Base-by-base conservation (phyloP, 2,888 invertebrate genomes). In the Euclidia mi region DNA sequence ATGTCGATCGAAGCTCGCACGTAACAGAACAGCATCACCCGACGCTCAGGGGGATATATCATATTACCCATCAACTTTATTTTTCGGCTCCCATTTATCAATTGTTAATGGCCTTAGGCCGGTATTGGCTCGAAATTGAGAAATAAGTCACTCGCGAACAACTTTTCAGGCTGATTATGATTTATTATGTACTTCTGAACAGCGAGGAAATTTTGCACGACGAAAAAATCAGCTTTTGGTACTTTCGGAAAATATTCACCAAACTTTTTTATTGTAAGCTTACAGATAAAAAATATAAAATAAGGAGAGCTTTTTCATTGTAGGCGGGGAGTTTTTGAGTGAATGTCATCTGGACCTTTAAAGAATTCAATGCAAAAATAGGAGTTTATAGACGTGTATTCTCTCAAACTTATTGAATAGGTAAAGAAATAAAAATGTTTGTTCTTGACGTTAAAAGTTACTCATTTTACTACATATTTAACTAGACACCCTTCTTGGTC, bases 71-170 rank as follows among this genome's bases (percentile, higher is more conserved):
- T 74, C 67, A 67, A 74, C 67, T 71, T 67, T 71, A 71, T 76
- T 84, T 81, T 77, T 79, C 74, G 68, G 69, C 74, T 65, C 65
- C 82, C 81, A 82, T 85, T 84, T 82, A 84, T 84, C 84, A 85
- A 84, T 81, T 79, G 79, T 79, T 73, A 73, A 73, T 72, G 72
- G 71, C 71, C 73, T 29, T 46, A 57, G 65, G 71, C 71, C 46
- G 71, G 72, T 75, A 81, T 82, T 76, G 81, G 67, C 65, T 65
- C 62, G 70, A 79, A 85, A 84, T 83, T 84, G 84, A 78, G 82
- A 83, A 83, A 82, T 85, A 86, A 84, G 83, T 83, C 85, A 76
- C 76, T 77, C 61, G 71, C 76, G 57, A 64, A 67, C 72, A 79
- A 84, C 79, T 84, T 83, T 83, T 65, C 70, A 79, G 58, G 55